A percentile compares a stretch with the other conserved stretches of the same genome.
These are phyloP conservation scores for Hymenopus coronatus DNA, from an alignment of 2,888 invertebrate genomes.

Conservation along the genomic window DNA sequence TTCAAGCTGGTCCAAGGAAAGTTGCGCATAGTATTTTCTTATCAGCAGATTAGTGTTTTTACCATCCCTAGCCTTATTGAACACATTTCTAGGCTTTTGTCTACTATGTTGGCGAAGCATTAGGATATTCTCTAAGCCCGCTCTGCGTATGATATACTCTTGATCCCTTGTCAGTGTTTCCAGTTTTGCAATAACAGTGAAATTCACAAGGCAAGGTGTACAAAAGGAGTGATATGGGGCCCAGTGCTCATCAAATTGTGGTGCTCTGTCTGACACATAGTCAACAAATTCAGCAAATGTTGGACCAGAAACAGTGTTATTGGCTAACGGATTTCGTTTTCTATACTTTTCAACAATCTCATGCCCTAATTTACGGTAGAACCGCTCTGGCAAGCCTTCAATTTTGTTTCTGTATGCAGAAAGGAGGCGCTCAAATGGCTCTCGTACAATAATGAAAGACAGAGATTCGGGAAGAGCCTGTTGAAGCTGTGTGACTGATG, in stretches of 20 bases:
- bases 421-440: constrained; percentile 36
- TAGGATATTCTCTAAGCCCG: constrained; percentile 56
- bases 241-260: constrained; percentile 59
- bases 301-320: constrained; percentile 47
- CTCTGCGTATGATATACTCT: constrained; percentile 58
- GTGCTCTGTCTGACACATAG: constrained; percentile 35
- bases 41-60: constrained; percentile 51
- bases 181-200: constrained; percentile 62
- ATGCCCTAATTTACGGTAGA: constrained; percentile 33
- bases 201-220: constrained; percentile 64
- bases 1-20: constrained; percentile 54
- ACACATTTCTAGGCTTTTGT: constrained; percentile 10
- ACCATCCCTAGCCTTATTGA: constrained; percentile 46
- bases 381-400: constrained; percentile 31
- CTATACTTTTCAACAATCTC: constrained; percentile 27
- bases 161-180: constrained; percentile 61
- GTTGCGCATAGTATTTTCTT: constrained; percentile 51
- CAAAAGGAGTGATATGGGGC: constrained; percentile 63
- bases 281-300: constrained; percentile 45
- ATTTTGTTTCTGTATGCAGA: constrained; percentile 35
- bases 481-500: constrained; percentile 29
- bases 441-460: constrained; percentile 36
- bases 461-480: constrained; percentile 32
- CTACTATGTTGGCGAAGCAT: constrained; percentile 20
- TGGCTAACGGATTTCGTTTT: not conserved